A percentile compares a stretch with the other conserved stretches of the same genome.
Conservation (phyloP, 2,797 vertebrate genomes). For the Danio choprae region DNA sequence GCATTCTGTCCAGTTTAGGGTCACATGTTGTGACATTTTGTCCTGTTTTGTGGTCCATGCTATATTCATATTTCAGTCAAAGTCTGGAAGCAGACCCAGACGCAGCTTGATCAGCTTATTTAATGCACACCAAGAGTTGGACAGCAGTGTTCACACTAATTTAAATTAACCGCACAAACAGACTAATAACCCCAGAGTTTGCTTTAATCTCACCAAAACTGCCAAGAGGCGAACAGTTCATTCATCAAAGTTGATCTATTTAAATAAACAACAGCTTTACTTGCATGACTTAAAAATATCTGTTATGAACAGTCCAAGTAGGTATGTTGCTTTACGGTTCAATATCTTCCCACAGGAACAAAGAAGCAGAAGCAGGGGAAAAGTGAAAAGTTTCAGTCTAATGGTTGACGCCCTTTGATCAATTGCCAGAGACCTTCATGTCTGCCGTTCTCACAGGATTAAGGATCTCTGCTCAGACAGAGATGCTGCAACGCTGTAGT, state of each 20-base stretch:
- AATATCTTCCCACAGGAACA: neutral
- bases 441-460: constrained; percentile 59
- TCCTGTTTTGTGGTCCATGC: no score
- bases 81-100: no score
- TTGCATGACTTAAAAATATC: neutral
- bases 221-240: neutral
- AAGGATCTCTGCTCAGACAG: constrained; percentile 60
- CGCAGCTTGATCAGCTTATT: no score
- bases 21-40: no score
- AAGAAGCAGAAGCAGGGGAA: neutral
- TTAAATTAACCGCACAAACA: no score
- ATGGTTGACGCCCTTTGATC: constrained; percentile 51
- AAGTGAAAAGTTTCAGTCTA: constrained; percentile 31
- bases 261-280: constrained; percentile 11
- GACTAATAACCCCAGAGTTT: no score
- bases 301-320: neutral
- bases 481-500: constrained; percentile 53
- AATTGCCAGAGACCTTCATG: constrained; percentile 41
- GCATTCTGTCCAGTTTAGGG: no score
- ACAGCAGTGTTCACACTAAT: no score
- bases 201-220: no score
- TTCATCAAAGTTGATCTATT: neutral
- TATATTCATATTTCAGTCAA: no score
- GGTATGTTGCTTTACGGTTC: neutral
- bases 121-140: no score